Percentiles rank a stretch among this genome's conserved stretches.
Evolutionary conservation across 2,797 vertebrate genomes (phyloP).

Genomic region (Leptodactylus fallax): DNA sequence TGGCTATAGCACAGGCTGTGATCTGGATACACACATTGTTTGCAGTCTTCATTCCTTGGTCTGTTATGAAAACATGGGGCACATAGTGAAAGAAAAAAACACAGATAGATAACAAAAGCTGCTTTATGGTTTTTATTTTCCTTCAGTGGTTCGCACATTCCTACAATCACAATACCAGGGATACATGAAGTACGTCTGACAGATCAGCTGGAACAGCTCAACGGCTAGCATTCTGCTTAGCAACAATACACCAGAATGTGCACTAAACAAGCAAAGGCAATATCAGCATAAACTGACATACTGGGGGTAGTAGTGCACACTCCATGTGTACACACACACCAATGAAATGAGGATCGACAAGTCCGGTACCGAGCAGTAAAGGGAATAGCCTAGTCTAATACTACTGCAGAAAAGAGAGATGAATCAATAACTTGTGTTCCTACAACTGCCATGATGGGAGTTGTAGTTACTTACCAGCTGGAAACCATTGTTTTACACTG

Average conservation of each 20-base stretch:
- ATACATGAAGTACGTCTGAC: neutral
- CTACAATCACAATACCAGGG: neutral
- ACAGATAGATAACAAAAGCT: neutral
- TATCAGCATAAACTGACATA: too few species aligned
- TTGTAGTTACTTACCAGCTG: too few species aligned
- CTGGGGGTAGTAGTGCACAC: too few species aligned
- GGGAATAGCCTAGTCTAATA: too few species aligned
- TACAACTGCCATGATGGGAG: too few species aligned
- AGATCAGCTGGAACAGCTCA: neutral
- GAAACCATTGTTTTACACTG: too few species aligned
- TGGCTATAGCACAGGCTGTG: neutral
- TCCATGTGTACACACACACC: too few species aligned
- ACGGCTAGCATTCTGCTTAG: neutral
- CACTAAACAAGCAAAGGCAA: too few species aligned
- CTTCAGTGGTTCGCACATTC: neutral
- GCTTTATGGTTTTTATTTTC: neutral
- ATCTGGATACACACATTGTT: neutral
- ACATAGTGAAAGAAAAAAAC: neutral
- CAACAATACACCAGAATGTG: neutral
- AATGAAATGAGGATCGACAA: too few species aligned
- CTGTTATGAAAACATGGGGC: neutral
- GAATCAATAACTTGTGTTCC: too few species aligned
- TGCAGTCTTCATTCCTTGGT: neutral
- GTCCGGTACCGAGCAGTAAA: too few species aligned
- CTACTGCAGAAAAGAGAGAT: too few species aligned